Conservation (phyloP, 2,888 invertebrate species). For the Agrenia bidenticulata region DNA sequence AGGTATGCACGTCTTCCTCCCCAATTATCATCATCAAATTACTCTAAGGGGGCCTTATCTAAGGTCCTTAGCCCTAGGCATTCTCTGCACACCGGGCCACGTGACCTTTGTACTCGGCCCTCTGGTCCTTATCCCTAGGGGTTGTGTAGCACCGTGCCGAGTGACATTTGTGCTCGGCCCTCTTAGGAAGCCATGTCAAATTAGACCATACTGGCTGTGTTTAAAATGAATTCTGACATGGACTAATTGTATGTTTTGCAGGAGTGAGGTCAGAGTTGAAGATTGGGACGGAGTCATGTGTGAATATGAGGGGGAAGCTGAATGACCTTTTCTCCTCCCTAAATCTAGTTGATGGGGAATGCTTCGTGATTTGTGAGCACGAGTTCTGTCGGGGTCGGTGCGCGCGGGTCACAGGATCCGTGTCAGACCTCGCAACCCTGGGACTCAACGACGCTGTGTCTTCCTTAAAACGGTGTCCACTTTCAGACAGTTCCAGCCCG, state of each 20-base stretch:
- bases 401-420: slow-evolving; percentile 12
- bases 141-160: no score
- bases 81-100: no score
- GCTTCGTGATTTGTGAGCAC: slow-evolving; percentile 34
- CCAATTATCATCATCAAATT: not conserved
- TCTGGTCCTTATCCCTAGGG: no score
- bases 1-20: slow-evolving; percentile 20
- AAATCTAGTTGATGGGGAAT: slow-evolving; percentile 19
- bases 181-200: no score
- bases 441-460: slow-evolving; percentile 35
- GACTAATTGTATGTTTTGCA: slow-evolving; percentile 6
- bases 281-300: slow-evolving; percentile 26
- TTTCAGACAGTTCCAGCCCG: not conserved
- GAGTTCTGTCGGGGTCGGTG: slow-evolving; percentile 34
- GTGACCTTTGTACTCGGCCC: no score
- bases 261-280: slow-evolving; percentile 26
- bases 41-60: no score
- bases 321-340: slow-evolving; percentile 40
- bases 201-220: no score
- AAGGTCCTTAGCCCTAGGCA: no score
- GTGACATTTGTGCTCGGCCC: no score
- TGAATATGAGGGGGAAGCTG: slow-evolving; percentile 36
- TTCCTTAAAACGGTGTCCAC: slow-evolving; percentile 21
- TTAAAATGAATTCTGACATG: no score
- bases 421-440: slow-evolving; percentile 18